Evolutionary conservation across 2,113 vertebrate genomes (phyloP).

Genomic region (Cranoglanis bouderius): DNA sequence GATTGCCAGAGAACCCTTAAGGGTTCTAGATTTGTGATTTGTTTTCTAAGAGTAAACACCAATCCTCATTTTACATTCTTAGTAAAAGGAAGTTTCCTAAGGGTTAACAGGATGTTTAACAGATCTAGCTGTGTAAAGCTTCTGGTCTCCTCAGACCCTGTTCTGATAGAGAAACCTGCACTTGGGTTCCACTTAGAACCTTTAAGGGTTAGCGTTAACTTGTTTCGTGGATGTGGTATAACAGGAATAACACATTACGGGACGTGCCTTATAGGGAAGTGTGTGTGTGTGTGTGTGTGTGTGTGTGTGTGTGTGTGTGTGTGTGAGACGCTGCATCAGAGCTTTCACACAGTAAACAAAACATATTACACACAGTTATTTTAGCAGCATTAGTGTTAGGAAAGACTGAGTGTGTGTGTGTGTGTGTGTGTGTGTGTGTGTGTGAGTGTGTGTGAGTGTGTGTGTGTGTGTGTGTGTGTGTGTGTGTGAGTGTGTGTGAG

Average conservation of each 20-base stretch:
- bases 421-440: no score
- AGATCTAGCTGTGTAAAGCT: not conserved
- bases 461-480: no score
- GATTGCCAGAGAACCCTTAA: no score
- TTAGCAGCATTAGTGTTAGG: not conserved
- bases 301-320: not conserved
- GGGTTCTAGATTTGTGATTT: no score
- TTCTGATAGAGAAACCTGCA: not conserved
- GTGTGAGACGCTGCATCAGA: not conserved
- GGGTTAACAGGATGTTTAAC: no score
- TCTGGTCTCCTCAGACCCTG: not conserved
- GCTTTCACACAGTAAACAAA: slow-evolving; percentile 4
- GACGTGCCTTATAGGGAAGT: not conserved
- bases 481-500: no score
- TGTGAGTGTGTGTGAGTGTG: not conserved
- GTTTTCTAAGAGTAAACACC: no score
- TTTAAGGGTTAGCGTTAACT: not conserved
- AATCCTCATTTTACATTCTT: no score
- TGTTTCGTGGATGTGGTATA: not conserved
- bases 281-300: slow-evolving; percentile 2
- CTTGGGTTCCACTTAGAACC: no score
- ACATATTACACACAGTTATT: not conserved
- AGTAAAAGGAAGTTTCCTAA: no score
- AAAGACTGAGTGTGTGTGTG: no score
- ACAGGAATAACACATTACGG: not conserved